Evolutionary conservation across 1,140 invertebrate species (phyloP), one percentile per base, ranked within the genome.

Genomic region (Drosophila novamexicana): DNA sequence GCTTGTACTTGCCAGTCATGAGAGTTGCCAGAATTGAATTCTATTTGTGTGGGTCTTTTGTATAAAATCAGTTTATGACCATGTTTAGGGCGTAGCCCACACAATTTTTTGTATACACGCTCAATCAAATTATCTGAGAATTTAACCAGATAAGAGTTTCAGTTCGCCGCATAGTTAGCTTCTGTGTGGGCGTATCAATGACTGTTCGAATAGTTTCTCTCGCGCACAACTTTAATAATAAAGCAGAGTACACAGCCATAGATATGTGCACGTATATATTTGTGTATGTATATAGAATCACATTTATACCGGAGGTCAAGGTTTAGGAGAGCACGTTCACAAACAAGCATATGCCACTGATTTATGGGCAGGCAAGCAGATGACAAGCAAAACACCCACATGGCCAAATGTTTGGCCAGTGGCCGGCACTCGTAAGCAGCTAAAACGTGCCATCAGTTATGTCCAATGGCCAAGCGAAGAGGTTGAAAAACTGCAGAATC

Each of bases 381-480:
- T 36, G 44, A 58, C 37, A 42, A 56, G 29, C 32, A 39, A 57
- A 65, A 58, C 69, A 67, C 69, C 69, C 69, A 66, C 54, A 71
- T 57, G 68, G 52, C 39, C 52, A 50, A 56, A n/a, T 7, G 36
- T 22, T 45, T 36, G 16, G 39, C 40, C 42, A 37, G 53, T 32
- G 56, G 56, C 36, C 32, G 22, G 39, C 56, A 49, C 22, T 63
- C 59, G 65, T 74, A 78, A 81, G 59, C 58, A 70, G 68, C 37
- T 50, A 40, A 63, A 78, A 84, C 82, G 72, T 83, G 81, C 49
- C 79, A 81, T 80, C 49, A 79, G 65, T 65, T 75, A 69, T 79
- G 9, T 36, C 57, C 57, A 59, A 59, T 62, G 59, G 44, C 49
- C 67, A 63, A 63, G 18, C 56, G 49, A 45, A 70, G 45, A 63